These are phyloP conservation scores for Nemotelus nigrinus DNA, from an alignment of 2,888 invertebrate genomes.

Conservation along the genomic window DNA sequence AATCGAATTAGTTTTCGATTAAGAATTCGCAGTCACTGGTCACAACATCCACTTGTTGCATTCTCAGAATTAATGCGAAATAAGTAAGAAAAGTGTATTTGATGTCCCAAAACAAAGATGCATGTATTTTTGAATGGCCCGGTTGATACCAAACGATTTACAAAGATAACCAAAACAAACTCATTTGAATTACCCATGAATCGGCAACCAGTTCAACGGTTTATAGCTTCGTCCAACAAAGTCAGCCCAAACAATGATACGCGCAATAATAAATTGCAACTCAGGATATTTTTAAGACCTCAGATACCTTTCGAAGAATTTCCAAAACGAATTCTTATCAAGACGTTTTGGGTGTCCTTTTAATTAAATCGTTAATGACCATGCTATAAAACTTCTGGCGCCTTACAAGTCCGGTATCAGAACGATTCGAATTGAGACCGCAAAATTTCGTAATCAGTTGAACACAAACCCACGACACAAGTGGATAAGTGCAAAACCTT, in stretches of 20 bases:
- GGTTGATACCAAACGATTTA: too few species aligned
- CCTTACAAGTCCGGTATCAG: constrained; percentile 22
- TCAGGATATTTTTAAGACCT: not conserved
- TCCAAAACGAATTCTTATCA: constrained; percentile 18
- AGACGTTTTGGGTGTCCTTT: constrained; percentile 37
- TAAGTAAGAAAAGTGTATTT: too few species aligned
- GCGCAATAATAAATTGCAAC: too few species aligned
- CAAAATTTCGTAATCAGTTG: constrained; percentile 14
- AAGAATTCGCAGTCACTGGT: not conserved
- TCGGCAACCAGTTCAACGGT: too few species aligned
- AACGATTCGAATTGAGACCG: constrained; percentile 34
- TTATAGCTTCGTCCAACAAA: too few species aligned
- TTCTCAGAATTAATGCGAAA: too few species aligned
- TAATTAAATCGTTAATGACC: constrained; percentile 43
- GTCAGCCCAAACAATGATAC: too few species aligned
- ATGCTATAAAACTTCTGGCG: constrained; percentile 33
- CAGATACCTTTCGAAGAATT: not conserved
- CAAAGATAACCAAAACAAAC: too few species aligned
- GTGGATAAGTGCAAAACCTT: constrained; percentile 48
- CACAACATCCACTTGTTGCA: too few species aligned
- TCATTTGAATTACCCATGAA: too few species aligned
- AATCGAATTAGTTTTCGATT: not conserved
- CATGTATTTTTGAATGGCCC: too few species aligned
- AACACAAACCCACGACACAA: constrained; percentile 18
- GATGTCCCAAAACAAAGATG: too few species aligned